A percentile compares a stretch with the other conserved stretches of the same genome.
phyloP scores from a whole-genome alignment of 2,797 vertebrate species.

The Delichon dasypus region DNA sequence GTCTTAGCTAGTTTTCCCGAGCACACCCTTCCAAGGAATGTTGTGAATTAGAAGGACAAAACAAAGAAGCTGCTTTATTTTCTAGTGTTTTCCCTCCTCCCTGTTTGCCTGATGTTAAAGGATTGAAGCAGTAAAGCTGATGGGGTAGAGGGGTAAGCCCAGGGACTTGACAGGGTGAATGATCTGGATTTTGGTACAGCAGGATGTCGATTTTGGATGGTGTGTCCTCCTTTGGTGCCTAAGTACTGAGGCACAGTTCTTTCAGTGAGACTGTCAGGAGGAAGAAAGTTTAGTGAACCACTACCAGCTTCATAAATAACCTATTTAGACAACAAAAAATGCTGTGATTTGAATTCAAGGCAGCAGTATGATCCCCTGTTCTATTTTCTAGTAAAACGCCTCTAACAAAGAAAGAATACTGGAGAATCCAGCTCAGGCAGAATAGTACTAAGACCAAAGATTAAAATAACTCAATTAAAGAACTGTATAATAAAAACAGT shows the following conservation, averaged over 20 bases:
- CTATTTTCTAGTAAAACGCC: not conserved
- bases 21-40: not conserved
- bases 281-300: not conserved
- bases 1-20: not conserved
- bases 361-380: not conserved
- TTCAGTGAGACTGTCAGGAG: not conserved
- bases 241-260: not conserved
- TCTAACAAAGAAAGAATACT: not conserved
- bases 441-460: not conserved
- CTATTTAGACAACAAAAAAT: not conserved
- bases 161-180: not conserved
- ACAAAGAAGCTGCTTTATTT: not conserved
- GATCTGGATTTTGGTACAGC: not conserved
- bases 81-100: not conserved
- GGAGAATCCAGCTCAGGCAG: not conserved
- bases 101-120: not conserved
- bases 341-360: not conserved
- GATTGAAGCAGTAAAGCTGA: not conserved
- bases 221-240: not conserved
- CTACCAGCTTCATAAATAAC: not conserved
- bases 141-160: not conserved
- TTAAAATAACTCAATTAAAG: conserved; percentile 11
- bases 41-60: not conserved
- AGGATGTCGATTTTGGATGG: not conserved
- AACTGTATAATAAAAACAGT: not conserved